Conservation (phyloP, 2,797 vertebrate genomes). For the Schizothorax lantsangensis region DNA sequence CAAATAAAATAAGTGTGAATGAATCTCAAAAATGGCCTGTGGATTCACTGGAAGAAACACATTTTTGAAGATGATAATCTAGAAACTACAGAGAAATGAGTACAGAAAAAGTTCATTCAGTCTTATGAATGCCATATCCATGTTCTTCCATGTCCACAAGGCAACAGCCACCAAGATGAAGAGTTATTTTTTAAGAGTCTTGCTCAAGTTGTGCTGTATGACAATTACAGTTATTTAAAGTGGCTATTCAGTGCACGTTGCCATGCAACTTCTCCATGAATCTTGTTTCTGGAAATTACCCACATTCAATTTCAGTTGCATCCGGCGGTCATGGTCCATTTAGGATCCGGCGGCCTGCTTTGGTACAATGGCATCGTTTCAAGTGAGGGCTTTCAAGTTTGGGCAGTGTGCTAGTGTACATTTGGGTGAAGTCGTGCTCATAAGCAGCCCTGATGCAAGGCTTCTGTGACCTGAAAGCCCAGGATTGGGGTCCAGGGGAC, state of each 20-base stretch:
- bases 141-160: background rate
- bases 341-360: background rate
- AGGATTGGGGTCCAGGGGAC: conserved; percentile 85
- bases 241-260: background rate
- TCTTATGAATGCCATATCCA: background rate
- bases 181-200: background rate
- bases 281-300: background rate
- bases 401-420: background rate
- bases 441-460: conserved; percentile 82
- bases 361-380: conserved; percentile 27
- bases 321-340: background rate
- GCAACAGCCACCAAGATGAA: background rate
- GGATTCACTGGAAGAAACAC: background rate
- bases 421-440: conserved; percentile 62
- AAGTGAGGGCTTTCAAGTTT: conserved; percentile 5
- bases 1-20: conserved; percentile 8
- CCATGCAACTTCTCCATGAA: background rate
- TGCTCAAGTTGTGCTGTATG: background rate
- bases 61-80: background rate
- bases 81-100: background rate
- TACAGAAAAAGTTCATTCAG: background rate
- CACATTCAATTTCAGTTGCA: conserved; percentile 3
- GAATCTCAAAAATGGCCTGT: conserved; percentile 9
- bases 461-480: conserved; percentile 81
- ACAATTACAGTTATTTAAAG: background rate